Evolutionary conservation across 2,888 invertebrate genomes (phyloP).

Genomic region (Drosophila maculinotata): DNA sequence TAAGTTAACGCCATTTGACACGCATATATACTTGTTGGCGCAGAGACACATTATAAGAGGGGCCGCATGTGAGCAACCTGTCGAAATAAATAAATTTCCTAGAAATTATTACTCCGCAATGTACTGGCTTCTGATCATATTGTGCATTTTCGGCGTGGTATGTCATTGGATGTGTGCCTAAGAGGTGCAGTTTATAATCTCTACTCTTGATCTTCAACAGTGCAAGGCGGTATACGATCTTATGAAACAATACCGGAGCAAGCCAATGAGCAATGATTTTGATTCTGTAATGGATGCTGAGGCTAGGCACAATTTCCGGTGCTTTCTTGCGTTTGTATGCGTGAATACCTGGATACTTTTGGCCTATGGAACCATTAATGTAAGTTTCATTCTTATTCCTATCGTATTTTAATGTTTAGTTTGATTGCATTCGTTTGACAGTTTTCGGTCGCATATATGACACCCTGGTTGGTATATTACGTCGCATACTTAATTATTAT

Average conservation of each 20-base stretch:
- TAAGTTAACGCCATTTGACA: background rate
- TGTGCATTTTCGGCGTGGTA: conserved; percentile 62
- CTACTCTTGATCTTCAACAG: too few relatives aligned
- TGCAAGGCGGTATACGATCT: too few relatives aligned
- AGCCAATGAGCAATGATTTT: too few relatives aligned
- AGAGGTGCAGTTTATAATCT: too few relatives aligned
- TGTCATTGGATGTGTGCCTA: background rate
- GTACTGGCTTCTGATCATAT: conserved; percentile 1
- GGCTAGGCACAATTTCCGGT: too few relatives aligned
- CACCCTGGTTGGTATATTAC: conserved; percentile 15
- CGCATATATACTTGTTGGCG: background rate
- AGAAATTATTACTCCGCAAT: background rate
- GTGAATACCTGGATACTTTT: conserved; percentile 65
- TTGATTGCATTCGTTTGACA: background rate
- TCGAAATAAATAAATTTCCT: background rate
- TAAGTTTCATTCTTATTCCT: background rate
- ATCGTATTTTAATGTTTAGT: background rate
- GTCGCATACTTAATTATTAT: background rate
- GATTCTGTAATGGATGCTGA: too few relatives aligned
- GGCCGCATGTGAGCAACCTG: background rate
- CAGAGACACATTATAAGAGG: background rate
- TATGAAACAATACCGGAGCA: too few relatives aligned
- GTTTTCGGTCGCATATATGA: background rate
- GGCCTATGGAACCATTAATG: conserved; percentile 51
- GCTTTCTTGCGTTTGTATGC: conserved; percentile 48